Percentiles rank a stretch among this genome's conserved stretches.
phyloP scores from a whole-genome alignment of 2,113 vertebrate genomes.

The Halichoerus grypus region DNA sequence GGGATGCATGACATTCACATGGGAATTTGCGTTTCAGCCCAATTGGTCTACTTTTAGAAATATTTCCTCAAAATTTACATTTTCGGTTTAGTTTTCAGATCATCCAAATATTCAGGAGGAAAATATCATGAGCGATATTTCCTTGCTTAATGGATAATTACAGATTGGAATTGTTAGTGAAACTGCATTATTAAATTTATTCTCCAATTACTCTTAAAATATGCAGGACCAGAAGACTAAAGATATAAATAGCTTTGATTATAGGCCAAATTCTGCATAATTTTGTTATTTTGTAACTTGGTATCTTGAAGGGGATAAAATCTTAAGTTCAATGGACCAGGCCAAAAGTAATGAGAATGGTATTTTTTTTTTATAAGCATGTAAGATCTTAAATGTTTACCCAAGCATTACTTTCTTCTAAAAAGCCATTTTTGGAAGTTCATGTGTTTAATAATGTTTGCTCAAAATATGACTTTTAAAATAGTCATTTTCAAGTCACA shows the following conservation, averaged over 20 bases:
- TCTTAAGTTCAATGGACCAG: conserved; percentile 11
- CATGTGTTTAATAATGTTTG: conserved; percentile 21
- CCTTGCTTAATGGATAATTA: conserved; percentile 58
- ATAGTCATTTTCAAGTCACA: conserved; percentile 25
- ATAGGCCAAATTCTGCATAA: conserved; percentile 55
- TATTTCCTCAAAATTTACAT: conserved; percentile 52
- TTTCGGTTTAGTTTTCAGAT: conserved; percentile 51
- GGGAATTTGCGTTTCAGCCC: background rate
- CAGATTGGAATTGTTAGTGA: conserved; percentile 60
- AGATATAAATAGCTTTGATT: conserved; percentile 65
- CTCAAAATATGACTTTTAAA: conserved; percentile 36
- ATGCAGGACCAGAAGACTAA: conserved; percentile 21
- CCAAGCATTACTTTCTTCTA: conserved; percentile 32
- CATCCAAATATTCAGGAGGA: conserved; percentile 33
- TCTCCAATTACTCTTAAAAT: conserved; percentile 67
- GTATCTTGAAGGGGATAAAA: background rate
- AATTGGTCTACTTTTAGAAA: conserved; percentile 28
- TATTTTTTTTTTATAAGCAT: background rate
- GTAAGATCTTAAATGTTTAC: conserved; percentile 45
- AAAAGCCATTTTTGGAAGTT: conserved; percentile 39
- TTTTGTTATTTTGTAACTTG: conserved; percentile 61
- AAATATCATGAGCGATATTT: conserved; percentile 14
- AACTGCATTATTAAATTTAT: conserved; percentile 60
- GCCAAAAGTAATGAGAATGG: conserved; percentile 56
- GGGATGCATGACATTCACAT: background rate